Evolutionary conservation across 2,888 invertebrate genomes (phyloP).

Genomic region (Phengaris arion): DNA sequence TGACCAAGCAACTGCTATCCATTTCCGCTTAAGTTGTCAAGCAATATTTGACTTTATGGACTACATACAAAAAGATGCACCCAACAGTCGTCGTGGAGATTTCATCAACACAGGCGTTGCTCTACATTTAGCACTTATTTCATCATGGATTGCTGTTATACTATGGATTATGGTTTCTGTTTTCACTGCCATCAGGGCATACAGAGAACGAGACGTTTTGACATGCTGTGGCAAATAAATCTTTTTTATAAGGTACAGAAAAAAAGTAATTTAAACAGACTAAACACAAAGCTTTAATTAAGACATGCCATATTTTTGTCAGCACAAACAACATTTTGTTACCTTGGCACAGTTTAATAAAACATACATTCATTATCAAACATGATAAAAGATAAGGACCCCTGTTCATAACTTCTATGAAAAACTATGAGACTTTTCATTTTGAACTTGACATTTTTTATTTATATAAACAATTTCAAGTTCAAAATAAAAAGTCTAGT

Average conservation of each 20-base stretch:
- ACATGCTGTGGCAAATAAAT: conserved; percentile 71
- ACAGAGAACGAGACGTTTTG: conserved; percentile 63
- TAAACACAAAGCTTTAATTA: not conserved
- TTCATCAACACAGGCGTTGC: conserved; percentile 86
- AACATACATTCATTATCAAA: not conserved
- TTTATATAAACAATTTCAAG: too few relatives aligned
- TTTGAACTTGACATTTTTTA: too few relatives aligned
- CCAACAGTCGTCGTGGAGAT: conserved; percentile 81
- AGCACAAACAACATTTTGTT: not conserved
- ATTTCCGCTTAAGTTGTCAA: conserved; percentile 84
- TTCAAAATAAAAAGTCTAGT: too few relatives aligned
- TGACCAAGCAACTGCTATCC: conserved; percentile 80
- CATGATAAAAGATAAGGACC: not conserved
- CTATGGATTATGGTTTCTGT: conserved; percentile 76
- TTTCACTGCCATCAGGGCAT: conserved; percentile 77
- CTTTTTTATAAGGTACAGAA: too few relatives aligned
- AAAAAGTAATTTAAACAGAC: too few relatives aligned
- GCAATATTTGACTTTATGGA: conserved; percentile 92
- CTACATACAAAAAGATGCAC: conserved; percentile 85
- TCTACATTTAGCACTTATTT: conserved; percentile 82
- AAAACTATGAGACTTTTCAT: not conserved
- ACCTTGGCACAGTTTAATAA: conserved; percentile 10
- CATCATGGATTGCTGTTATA: conserved; percentile 81
- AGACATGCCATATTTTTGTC: not conserved
- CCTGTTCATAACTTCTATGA: not conserved